Evolutionary conservation across 1,140 invertebrate species (phyloP).

Genomic region (Eulimnadia texana): DNA sequence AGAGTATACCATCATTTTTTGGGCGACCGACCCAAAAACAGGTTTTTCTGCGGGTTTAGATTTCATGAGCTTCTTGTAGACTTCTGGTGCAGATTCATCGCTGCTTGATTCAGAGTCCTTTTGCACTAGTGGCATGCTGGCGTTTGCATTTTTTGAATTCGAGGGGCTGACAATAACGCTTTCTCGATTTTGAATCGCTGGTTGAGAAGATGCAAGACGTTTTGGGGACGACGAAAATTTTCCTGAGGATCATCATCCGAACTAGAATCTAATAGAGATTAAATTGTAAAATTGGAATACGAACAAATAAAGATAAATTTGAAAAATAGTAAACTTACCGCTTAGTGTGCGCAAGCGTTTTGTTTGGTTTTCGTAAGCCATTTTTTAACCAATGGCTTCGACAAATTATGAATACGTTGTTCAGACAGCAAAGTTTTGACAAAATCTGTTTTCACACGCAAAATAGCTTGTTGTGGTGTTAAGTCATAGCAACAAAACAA

Average conservation of each 20-base stretch:
- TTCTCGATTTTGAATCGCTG: not conserved
- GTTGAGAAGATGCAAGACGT: not conserved
- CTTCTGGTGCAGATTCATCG: not conserved
- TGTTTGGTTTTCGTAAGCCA: not conserved
- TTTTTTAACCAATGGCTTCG: too few relatives aligned
- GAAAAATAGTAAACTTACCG: too few relatives aligned
- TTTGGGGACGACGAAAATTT: not conserved
- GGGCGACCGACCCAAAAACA: conserved; percentile 15
- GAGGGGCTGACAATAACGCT: conserved; percentile 8
- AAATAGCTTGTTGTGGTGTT: too few relatives aligned
- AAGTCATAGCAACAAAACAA: too few relatives aligned
- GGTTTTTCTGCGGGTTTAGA: conserved; percentile 1
- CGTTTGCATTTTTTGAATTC: not conserved
- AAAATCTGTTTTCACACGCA: too few relatives aligned
- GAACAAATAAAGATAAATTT: too few relatives aligned
- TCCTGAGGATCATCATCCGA: conserved; percentile 2
- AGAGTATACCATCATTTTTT: conserved; percentile 19
- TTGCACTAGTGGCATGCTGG: not conserved
- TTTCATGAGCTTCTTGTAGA: conserved; percentile 10
- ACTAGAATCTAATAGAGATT: conserved; percentile 14
- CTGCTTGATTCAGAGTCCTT: conserved; percentile 12
- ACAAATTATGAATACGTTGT: too few relatives aligned
- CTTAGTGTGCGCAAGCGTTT: not conserved
- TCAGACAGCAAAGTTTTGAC: too few relatives aligned
- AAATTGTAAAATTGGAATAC: too few relatives aligned